Conservation (phyloP, 2,888 invertebrate genomes). For the Leptothorax acervorum region DNA sequence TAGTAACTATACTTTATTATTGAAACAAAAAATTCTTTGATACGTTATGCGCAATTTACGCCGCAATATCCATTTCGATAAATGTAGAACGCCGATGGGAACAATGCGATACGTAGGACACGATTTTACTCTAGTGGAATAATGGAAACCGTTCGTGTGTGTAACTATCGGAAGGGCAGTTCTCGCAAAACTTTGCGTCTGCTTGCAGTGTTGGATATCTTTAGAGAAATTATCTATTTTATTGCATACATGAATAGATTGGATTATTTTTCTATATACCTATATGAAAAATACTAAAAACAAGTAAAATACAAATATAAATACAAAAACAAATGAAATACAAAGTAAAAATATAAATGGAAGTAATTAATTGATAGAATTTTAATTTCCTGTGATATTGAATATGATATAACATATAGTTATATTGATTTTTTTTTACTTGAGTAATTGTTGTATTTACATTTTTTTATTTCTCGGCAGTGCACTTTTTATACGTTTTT, state of each 20-base stretch:
- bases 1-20: neutral
- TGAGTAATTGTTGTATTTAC: neutral
- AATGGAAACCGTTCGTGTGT: conserved; percentile 65
- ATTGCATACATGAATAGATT: neutral
- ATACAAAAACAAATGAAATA: no score
- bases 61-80: conserved; percentile 47
- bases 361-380: neutral
- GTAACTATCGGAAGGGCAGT: conserved; percentile 59
- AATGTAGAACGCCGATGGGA: conserved; percentile 44
- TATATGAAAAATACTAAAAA: neutral
- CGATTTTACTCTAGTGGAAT: conserved; percentile 66
- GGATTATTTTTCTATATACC: neutral
- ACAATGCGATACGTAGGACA: conserved; percentile 60
- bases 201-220: neutral
- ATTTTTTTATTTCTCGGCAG: neutral
- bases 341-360: neutral
- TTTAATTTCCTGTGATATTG: neutral
- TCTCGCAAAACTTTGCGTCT: conserved; percentile 12
- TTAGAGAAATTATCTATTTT: conserved; percentile 4
- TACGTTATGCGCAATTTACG: conserved; percentile 51
- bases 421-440: neutral
- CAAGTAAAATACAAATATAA: no score
- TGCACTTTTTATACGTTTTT: neutral
- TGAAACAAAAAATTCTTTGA: conserved; percentile 19
- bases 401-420: conserved; percentile 3